Evolutionary conservation across 2,888 invertebrate species (phyloP).

Genomic region (Unio delphinus): DNA sequence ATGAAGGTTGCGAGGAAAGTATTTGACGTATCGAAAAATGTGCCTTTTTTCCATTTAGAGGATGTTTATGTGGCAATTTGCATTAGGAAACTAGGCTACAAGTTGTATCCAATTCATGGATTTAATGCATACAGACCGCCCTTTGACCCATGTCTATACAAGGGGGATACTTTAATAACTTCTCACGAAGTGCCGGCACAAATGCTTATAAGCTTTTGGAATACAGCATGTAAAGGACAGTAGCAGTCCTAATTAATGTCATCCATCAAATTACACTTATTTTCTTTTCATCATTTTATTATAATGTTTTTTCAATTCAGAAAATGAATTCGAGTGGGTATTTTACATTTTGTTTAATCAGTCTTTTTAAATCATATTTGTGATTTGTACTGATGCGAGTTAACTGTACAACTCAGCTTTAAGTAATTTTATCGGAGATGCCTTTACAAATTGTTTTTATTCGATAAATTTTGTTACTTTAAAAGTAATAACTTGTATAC

Average conservation of each 20-base stretch:
- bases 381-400: no score
- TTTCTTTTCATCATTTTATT: no score
- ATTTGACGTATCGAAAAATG: constrained; percentile 37
- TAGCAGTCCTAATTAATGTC: neutral
- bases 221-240: constrained; percentile 13
- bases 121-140: constrained; percentile 30
- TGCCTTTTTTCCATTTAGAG: constrained; percentile 60
- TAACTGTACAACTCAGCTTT: no score
- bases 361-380: no score
- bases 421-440: no score
- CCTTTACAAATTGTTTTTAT: no score
- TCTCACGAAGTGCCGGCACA: constrained; percentile 33
- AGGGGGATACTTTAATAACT: constrained; percentile 29
- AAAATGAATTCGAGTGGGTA: no score
- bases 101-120: constrained; percentile 27
- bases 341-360: no score
- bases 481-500: no score
- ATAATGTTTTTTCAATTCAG: no score
- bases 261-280: neutral
- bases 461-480: no score
- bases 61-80: constrained; percentile 58
- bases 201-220: constrained; percentile 15
- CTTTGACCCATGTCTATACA: constrained; percentile 35
- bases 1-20: constrained; percentile 40
- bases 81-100: constrained; percentile 36